Percentiles rank a stretch among this genome's conserved stretches.
phyloP scores from a whole-genome alignment of 2,888 invertebrate species.

The Hyles lineata region DNA sequence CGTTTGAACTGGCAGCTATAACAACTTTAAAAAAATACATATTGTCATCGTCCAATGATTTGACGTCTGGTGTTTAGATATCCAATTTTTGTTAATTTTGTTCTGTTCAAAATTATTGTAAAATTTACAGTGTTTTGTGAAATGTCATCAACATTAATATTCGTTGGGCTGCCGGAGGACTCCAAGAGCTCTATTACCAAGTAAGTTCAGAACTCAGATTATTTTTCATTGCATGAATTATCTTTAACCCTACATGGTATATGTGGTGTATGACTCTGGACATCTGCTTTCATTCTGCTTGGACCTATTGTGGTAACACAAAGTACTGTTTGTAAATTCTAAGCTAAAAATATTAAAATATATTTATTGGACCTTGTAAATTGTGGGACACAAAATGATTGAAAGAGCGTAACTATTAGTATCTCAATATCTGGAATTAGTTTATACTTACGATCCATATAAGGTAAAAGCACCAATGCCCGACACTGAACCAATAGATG shows the following conservation, averaged over 20 bases:
- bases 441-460: too few relatives aligned
- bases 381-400: too few relatives aligned
- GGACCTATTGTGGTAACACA: too few relatives aligned
- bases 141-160: constrained; percentile 87
- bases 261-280: too few relatives aligned
- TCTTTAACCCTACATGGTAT: neutral
- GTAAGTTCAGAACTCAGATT: constrained; percentile 59
- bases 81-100: constrained; percentile 37
- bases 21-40: constrained; percentile 29
- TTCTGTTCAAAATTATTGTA: constrained; percentile 53
- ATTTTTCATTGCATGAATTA: neutral
- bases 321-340: too few relatives aligned
- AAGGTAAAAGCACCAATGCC: too few relatives aligned
- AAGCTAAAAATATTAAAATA: too few relatives aligned
- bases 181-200: constrained; percentile 87
- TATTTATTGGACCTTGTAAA: too few relatives aligned
- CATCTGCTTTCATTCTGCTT: too few relatives aligned
- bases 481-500: too few relatives aligned
- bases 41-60: constrained; percentile 50
- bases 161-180: constrained; percentile 84
- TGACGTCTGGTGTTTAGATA: constrained; percentile 38
- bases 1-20: constrained; percentile 63
- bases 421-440: too few relatives aligned
- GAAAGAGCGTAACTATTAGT: too few relatives aligned
- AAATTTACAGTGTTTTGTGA: constrained; percentile 51